Evolutionary conservation across 2,797 vertebrate genomes (phyloP).

Genomic region (Saguinus oedipus): DNA sequence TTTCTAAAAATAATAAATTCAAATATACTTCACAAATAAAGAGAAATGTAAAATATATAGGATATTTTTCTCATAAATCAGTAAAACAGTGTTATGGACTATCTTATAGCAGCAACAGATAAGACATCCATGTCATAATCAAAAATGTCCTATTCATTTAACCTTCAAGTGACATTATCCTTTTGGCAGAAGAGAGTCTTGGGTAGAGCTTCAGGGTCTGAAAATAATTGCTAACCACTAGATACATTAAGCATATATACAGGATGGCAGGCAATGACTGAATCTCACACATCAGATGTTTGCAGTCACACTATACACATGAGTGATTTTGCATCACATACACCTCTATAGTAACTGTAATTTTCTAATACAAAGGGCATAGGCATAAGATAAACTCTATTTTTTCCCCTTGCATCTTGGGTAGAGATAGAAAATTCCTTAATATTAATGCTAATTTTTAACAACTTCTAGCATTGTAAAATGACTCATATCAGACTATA

Average conservation of each 20-base stretch:
- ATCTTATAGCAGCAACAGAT: background rate
- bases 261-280: background rate
- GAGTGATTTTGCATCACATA: background rate
- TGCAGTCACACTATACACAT: background rate
- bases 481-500: background rate
- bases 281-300: constrained; percentile 48
- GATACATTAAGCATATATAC: background rate
- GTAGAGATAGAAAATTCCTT: background rate
- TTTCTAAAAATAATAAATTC: background rate
- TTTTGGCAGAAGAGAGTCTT: background rate
- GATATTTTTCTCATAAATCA: background rate
- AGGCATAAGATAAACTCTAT: background rate
- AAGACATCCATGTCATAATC: background rate
- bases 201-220: background rate
- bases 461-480: background rate
- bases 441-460: background rate
- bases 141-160: background rate
- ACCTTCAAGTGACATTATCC: background rate
- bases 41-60: background rate
- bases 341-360: background rate
- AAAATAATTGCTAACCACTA: constrained; percentile 8
- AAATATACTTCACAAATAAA: background rate
- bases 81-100: background rate
- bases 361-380: constrained; percentile 1
- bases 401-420: background rate